Evolutionary conservation across 2,888 invertebrate genomes (phyloP), one percentile per base, ranked within the genome.

Genomic region (Cepaea hortensis): DNA sequence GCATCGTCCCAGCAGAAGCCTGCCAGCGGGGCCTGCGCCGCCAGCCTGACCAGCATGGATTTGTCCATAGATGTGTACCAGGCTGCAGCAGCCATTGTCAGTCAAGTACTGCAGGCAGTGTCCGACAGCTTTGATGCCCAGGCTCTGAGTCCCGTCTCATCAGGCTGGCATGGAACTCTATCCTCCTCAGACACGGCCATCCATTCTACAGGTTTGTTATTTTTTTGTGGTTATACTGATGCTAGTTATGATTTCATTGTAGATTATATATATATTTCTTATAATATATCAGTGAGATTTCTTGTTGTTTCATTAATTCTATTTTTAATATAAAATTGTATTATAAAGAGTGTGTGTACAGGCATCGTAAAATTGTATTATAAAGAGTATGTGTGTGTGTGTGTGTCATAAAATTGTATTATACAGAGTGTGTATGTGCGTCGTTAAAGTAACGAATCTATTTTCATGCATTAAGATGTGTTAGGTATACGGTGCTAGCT

Each of bases 41-140:
- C 48, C 23, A 72, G 85, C 55, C n/a, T 80, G 62, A 77, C 82
- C 68, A 55, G 75, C 18, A 73, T 15, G 23, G 86, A 86, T 50
- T 48, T 86, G 77, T 82, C 82, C 46, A 5, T 86, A 46, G 82
- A 86, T 76, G 61, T 86, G 18, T 87, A 90, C 46, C 85, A 86
- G 50, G 87, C 87, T 3, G 90, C 90, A 46, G 90, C 89, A 5
- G 77, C 73, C 20, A 90, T 90, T 65, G 90, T 90, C 70, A 86
- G 83, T 85, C 89, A 89, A 73, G 90, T 90, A 35, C 87, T 90
- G 20, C 85, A 89, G 85, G 81, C 87, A 48, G 72, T 90, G 3
- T 88, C 90, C 3, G 85, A 88, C 48, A 84, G 85, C 48, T 55
- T 86, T 11, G 87, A 85, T 5, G 20, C 79, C 15, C 81, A 85